phyloP scores from a whole-genome alignment of 2,113 vertebrate genomes.

The Hippocampus abdominalis region DNA sequence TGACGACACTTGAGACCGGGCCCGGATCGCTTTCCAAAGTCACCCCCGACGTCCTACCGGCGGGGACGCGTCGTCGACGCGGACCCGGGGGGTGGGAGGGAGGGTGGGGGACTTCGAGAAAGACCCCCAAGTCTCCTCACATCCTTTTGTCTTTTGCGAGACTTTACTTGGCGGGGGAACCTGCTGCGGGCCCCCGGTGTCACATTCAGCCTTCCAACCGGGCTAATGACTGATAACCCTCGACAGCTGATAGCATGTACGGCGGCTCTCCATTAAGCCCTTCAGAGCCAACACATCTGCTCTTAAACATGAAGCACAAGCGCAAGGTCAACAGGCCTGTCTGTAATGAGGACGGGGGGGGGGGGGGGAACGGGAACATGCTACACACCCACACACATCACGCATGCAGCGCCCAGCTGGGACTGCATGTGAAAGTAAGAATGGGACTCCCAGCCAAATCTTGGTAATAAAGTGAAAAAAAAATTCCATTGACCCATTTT shows the following conservation, averaged over 20 bases:
- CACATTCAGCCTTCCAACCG: conserved; percentile 57
- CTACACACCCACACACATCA: conserved; percentile 23
- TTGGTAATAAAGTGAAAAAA: neutral
- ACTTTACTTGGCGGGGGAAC: conserved; percentile 37
- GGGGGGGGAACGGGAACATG: conserved; percentile 54
- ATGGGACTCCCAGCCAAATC: neutral
- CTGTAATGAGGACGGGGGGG: conserved; percentile 57
- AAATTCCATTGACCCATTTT: too few species aligned
- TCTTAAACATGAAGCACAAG: conserved; percentile 52
- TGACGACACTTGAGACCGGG: conserved; percentile 72
- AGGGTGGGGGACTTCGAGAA: conserved; percentile 26
- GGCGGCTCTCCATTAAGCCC: conserved; percentile 42
- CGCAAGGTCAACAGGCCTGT: conserved; percentile 59
- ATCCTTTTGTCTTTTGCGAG: conserved; percentile 14
- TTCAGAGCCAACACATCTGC: conserved; percentile 53
- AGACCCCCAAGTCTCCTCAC: conserved; percentile 40
- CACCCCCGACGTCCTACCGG: conserved; percentile 60
- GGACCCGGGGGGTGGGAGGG: conserved; percentile 30
- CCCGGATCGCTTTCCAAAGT: conserved; percentile 74
- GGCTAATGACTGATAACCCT: conserved; percentile 57
- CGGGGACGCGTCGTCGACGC: conserved; percentile 32
- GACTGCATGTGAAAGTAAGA: conserved; percentile 6
- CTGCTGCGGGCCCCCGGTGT: conserved; percentile 35
- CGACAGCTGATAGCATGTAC: conserved; percentile 41
- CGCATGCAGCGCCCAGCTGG: conserved; percentile 34